Evolutionary conservation across 2,797 vertebrate genomes (phyloP), one percentile per base, ranked within the genome.

Genomic region (Synaphobranchus kaupii): DNA sequence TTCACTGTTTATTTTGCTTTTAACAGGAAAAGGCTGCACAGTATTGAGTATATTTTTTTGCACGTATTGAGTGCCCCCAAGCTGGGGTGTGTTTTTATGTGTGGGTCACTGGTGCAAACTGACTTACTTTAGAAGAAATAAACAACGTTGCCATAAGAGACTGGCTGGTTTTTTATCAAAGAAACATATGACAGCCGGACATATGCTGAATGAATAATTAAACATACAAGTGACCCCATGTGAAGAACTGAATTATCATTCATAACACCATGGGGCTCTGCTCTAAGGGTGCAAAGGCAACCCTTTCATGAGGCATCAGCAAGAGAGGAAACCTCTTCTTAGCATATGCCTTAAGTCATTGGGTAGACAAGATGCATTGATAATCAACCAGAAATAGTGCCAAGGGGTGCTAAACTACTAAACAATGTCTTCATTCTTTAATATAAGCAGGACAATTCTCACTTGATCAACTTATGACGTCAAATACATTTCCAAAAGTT

Each of bases 171-270:
- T 39, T 39, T 44, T 34, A 78, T 78, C 73, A 44, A 78, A 78
- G 73, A 78, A 44, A 78, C 44, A 34, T 20, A 39, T 44, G 73
- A 78, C 73, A 78, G 73, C 15, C 20, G 39, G 34, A 7, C 73
- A 44, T 78, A 78, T 44, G 73, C 73, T 44, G 73, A 44, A 78
- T 78, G 39, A 78, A 78, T 78, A 78, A 78, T 78, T 39, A 78
- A 78, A 78, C 13, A 13, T 78, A 78, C 73, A 78, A 44, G 73
- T 78, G 73, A 78, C 73, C 73, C 73, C 31, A 44, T 78, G 73
- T 78, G 73, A 78, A 78, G 73, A 78, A 78, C 34, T 78, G 39
- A 20, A 39, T 78, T 78, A 20, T 5, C 73, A 20, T 78, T 78
- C 28, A 73, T 9, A 73, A 39, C 34, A 39, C 13, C 34, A 68